Evolutionary conservation across 2,888 invertebrate genomes (phyloP), one percentile per base, ranked within the genome.

Genomic region (Drosophila quinaria): DNA sequence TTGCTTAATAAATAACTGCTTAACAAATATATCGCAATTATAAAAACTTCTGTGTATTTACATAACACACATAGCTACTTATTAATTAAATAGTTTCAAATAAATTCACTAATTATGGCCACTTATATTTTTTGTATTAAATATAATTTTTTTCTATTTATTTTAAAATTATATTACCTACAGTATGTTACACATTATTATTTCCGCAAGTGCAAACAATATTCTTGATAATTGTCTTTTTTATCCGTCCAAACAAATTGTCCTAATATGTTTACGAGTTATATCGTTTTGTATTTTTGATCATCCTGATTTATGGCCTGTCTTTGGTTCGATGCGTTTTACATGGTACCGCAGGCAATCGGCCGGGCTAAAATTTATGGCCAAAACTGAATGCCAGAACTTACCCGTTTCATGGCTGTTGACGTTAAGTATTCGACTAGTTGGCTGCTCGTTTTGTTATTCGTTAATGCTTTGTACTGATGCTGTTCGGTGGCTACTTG

Each of bases 351-450:
- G 51, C 42, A 49, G 65, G 66, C 60, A 47, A 60, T 73, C 35
- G 68, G 54, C 46, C 51, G 13, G 39, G 46, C 49, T 22, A 25
- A 66, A 76, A 80, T 83, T 84, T 81, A 85, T 83, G 68, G 65
- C 58, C 65, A 56, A 17, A 31, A 58, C 19, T 37, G 56, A 58
- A 62, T 65, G 49, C 19, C 31, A 58, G n/a, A 44, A 73, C 86
- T 83, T 78, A 84, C 84, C 84, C 84, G 86, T 81, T 81, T 86
- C 84, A 84, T 84, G 80, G 70, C 69, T 81, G 64, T 61, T 78
- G 77, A 73, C 79, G 79, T 82, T 74, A 68, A 74, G 74, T 80
- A 77, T 73, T 58, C 74, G 78, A 75, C 78, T 85, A 78, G 80
- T 85, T 75, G 70, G 61, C 55, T 64, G 69, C 58, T 54, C 55